Base-by-base conservation (phyloP, 1,140 invertebrate genomes). In the Tetranychus urticae region DNA sequence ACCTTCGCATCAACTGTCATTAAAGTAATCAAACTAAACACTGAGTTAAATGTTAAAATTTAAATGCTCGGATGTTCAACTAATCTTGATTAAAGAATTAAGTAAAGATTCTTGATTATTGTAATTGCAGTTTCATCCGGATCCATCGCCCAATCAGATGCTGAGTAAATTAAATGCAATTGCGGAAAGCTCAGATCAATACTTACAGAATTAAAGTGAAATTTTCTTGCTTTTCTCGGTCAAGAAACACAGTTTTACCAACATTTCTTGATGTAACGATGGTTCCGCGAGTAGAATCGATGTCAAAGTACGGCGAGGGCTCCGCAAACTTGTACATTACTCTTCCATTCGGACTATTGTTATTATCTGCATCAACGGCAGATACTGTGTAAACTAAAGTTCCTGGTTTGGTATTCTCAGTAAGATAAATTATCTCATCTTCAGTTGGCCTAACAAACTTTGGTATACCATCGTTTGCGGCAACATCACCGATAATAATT, bases 391-490 rank as follows among this genome's bases (percentile, higher is more conserved):
- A 67, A 1, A 74, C 67, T 7, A 66, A 58, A 45, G 68, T 67
- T 3, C 67, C 68, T 4, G 68, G 57, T 8, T 65, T 67, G 36
- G 69, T 68, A 64, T 73, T 75, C 67, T 87, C 84, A 5, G 79
- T 77, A n/a, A 86, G 74, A 65, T 77, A 77, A 1, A 83, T 79
- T 5, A 78, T 70, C 69, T 86, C 82, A n/a, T 82, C 80, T 0
- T 78, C 69, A 4, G 77, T 78, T 0, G 84, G 84, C 52, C 79
- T 73, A 7, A 85, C 78, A 64, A 88, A 86, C 7, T 78, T 73
- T 0, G 85, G 85, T 7, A 86, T 81, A 0, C 85, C 85, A 69
- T 88, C 85, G 68, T 88, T 88, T 60, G 80, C 80, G 48, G 84
- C 83, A 0, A 88, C 82, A 67, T 88, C 84, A 0, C 84, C 83